Conservation (phyloP, 2,113 vertebrate species). For the Otis tarda region DNA sequence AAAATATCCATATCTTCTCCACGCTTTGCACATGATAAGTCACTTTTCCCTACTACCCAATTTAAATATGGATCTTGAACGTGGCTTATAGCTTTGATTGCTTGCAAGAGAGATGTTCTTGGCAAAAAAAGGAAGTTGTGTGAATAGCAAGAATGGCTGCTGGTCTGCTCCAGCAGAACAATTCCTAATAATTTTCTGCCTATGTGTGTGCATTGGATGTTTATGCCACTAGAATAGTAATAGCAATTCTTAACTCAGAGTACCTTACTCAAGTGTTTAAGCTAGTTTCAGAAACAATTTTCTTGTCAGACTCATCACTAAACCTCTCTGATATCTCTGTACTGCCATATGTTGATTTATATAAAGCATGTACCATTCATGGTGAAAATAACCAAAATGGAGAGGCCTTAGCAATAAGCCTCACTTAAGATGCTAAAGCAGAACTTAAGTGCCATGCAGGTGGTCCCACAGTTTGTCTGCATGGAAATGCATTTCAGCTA, state of each 20-base stretch:
- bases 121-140: not conserved
- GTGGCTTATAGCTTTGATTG: not conserved
- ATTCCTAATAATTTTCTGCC: not conserved
- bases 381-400: slow-evolving; percentile 3
- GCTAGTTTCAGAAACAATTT: slow-evolving; percentile 31
- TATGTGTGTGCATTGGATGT: not conserved
- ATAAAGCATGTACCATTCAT: not conserved
- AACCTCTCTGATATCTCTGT: not conserved
- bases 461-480: not conserved
- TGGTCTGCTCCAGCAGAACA: not conserved
- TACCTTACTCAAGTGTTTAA: slow-evolving; percentile 18
- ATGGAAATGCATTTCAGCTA: not conserved
- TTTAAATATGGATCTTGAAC: not conserved
- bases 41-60: not conserved
- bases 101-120: not conserved
- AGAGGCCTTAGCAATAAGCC: not conserved
- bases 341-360: not conserved
- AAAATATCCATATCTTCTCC: not conserved
- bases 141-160: not conserved
- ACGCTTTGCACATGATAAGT: not conserved
- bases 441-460: not conserved
- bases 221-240: not conserved
- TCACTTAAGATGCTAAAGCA: not conserved
- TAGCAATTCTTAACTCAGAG: not conserved
- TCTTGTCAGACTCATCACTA: slow-evolving; percentile 16